Percentiles rank a stretch among this genome's conserved stretches.
Evolutionary conservation across 2,888 invertebrate species (phyloP).

Genomic region (Griposia aprilina): DNA sequence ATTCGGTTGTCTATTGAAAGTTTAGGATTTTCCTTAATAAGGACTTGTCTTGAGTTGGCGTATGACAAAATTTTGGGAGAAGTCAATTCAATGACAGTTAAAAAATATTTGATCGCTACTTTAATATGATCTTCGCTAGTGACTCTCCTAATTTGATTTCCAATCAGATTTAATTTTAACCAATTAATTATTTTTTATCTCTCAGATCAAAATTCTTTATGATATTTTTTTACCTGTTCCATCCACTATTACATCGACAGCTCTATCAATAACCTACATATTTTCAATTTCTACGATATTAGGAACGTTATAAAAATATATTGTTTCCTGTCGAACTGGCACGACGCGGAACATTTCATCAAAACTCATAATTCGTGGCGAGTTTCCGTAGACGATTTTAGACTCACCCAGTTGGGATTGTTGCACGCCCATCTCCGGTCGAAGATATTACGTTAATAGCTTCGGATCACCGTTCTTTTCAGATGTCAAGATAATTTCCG

Average conservation of each 20-base stretch:
- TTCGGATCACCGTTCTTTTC: conserved; percentile 55
- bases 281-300: conserved; percentile 64
- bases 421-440: conserved; percentile 74
- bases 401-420: conserved; percentile 83
- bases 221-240: conserved; percentile 30
- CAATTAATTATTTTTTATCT: conserved; percentile 23
- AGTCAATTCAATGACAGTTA: neutral
- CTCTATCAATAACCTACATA: conserved; percentile 64
- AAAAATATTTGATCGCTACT: neutral
- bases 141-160: neutral
- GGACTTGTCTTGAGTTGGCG: neutral
- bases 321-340: conserved; percentile 82
- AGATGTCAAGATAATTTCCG: conserved; percentile 40
- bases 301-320: conserved; percentile 73
- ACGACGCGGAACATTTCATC: conserved; percentile 84
- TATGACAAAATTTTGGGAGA: neutral
- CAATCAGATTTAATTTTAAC: conserved; percentile 6
- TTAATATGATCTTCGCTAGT: conserved; percentile 10
- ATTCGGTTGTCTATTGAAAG: neutral
- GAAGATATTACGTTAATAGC: conserved; percentile 71
- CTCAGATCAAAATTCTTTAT: conserved; percentile 11
- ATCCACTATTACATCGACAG: conserved; percentile 43
- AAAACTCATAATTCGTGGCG: conserved; percentile 88
- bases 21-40: conserved; percentile 25
- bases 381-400: conserved; percentile 87